Base-by-base conservation (phyloP, 2,113 vertebrate species). In the Aptenodytes forsteri region DNA sequence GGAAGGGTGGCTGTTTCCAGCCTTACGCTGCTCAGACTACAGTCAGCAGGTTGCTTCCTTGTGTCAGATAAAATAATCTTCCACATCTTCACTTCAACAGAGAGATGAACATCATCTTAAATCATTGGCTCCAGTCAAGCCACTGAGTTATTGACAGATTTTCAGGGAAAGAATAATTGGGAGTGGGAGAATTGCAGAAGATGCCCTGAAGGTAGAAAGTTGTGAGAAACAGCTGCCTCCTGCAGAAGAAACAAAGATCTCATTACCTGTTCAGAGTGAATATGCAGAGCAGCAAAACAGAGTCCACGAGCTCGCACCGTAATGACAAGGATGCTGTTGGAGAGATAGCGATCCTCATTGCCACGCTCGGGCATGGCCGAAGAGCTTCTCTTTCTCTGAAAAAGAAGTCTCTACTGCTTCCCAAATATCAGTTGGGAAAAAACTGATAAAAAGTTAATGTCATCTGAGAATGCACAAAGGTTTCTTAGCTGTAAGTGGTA, bases 321-420 rank as follows among this genome's bases (percentile, higher is more conserved):
- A 1, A 5, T 1, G 11, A 9, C 21, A 3, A 18, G 61, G 36
- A 12, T 15, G 44, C 22, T 66, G n/a, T 11, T 1, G 32, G 36
- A 22, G 22, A 32, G 20, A 3, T 0, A 12, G 32, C 7, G 6
- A 40, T 25, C 29, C 75, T 55, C 49, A 6, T 6, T 6, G 26
- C 49, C 42, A 10, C 4, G 30, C n/a, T 21, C 3, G 2, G 17
- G 10, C 67, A 42, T 10, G 1, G 67, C 50, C 36, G 16, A 29
- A 40, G 11, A 21, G 40, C 58, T 30, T 5, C 50, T n/a, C 50
- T 22, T 40, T 30, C 36, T 42, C 61, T 8, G 32, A 10, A 52
- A 67, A 42, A 52, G 44, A 27, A 58, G 21, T 8, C 52, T 52
- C 69, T 46, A 4, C 34, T 29, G 54, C 71, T n/a, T 76, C 34